These are phyloP conservation scores for Rhodinocichla rosea DNA, from an alignment of 2,113 vertebrate species.

Conservation along the genomic window DNA sequence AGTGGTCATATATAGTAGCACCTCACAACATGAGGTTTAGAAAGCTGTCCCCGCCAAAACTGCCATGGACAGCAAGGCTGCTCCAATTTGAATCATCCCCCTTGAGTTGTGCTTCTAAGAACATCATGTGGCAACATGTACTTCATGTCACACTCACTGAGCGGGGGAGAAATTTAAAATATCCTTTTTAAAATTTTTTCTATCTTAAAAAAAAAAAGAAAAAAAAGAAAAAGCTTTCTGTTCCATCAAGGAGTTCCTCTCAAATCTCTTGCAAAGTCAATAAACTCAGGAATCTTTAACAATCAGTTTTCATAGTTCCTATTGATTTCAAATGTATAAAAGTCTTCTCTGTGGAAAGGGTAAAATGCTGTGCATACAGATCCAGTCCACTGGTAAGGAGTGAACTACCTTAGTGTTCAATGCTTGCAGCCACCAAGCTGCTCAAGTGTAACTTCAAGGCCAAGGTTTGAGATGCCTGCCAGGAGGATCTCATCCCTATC, in stretches of 20 bases:
- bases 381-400: background rate
- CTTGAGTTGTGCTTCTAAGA: background rate
- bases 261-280: background rate
- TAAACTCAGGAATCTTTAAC: background rate
- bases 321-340: background rate
- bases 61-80: background rate
- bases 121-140: background rate
- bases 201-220: background rate
- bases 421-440: background rate
- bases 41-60: background rate
- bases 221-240: background rate
- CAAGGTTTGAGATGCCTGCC: background rate
- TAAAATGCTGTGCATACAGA: background rate
- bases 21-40: background rate
- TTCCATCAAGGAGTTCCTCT: background rate
- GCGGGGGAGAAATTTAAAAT: background rate
- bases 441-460: background rate
- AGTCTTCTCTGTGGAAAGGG: background rate
- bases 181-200: background rate
- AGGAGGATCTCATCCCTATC: background rate
- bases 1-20: background rate
- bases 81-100: background rate
- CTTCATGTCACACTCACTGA: background rate
- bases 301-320: background rate
- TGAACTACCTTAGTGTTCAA: background rate